A percentile compares a stretch with the other conserved stretches of the same genome.
Evolutionary conservation across 2,113 vertebrate species (phyloP).

Genomic region (Jacana jacana): DNA sequence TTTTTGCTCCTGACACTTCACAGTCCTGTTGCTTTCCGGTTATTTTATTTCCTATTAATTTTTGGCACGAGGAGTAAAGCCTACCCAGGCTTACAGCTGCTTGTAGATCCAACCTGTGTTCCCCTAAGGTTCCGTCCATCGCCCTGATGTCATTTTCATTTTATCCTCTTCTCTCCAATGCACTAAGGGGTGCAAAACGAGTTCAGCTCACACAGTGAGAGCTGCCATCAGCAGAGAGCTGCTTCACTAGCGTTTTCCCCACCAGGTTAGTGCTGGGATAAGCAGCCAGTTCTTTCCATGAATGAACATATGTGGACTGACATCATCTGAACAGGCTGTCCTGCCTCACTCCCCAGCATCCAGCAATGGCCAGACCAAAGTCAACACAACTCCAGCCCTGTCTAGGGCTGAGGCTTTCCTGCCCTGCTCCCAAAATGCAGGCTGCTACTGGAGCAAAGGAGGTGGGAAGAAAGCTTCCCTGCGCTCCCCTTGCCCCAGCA

Average conservation of each 20-base stretch:
- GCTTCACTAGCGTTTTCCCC: background rate
- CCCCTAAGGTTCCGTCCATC: background rate
- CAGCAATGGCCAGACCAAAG: background rate
- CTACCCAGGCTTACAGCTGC: background rate
- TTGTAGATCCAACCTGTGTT: rapidly evolving
- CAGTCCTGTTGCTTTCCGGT: background rate
- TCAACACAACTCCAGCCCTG: background rate
- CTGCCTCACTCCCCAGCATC: background rate
- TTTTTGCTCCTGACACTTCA: background rate
- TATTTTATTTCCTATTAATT: background rate
- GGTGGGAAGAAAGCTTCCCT: background rate
- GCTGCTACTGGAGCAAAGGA: rapidly evolving
- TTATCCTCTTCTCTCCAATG: background rate
- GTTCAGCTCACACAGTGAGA: background rate
- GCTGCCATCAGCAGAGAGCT: background rate
- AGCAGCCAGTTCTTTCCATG: background rate
- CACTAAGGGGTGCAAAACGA: background rate
- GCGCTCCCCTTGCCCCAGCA: background rate
- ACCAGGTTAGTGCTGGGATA: background rate
- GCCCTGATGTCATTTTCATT: background rate
- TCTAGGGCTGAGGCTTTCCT: background rate
- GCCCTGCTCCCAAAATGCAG: background rate
- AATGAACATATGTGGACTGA: background rate
- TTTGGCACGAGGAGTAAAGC: background rate
- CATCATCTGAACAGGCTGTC: background rate